Evolutionary conservation across 2,797 vertebrate genomes (phyloP), one percentile per base, ranked within the genome.

Genomic region (Luscinia luscinia): DNA sequence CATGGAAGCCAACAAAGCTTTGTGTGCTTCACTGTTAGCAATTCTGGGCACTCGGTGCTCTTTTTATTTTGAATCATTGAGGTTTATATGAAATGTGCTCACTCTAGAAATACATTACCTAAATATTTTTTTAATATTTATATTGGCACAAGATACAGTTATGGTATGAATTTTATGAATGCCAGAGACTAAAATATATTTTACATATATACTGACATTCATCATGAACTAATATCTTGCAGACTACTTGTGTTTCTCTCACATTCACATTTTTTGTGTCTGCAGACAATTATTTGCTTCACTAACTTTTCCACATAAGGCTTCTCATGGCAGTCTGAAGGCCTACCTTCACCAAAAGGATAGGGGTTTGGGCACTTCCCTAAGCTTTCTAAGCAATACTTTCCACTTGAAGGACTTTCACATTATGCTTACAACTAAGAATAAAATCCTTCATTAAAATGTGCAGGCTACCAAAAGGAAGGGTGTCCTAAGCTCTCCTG

Each of bases 21-120:
- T 74, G 15, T 59, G 13, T 63, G 12, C 36, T 68, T 81, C 27
- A 18, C 10, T 72, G 12, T 49, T 66, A 67, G 26, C 14, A 82
- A 9, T 73, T 62, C 52, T n/a, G 13, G 69, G 28, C 11, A 28
- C 14, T 63, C 75, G 28, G 12, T 48, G 34, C 36, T 26, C 23
- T 38, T 95, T 95, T 90, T 63, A 87, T 48, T 96, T 67, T 83
- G 73, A 91, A 58, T 74, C 40, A 57, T 15, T 52, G 22, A 84
- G 3, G 6, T 75, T 91, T 95, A 77, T 22, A 16, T 73, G 67
- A 95, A 91, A 86, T 70, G 28, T 9, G 32, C 66, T 90, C 61
- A 54, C 23, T 72, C 27, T 57, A 59, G 23, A 46, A 95, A 96
- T 89, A 76, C 9, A 80, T 49, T 85, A 38, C 43, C 85, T 82